These are phyloP conservation scores for Leuciscus idus DNA, from an alignment of 2,113 vertebrate genomes.

Conservation along the genomic window DNA sequence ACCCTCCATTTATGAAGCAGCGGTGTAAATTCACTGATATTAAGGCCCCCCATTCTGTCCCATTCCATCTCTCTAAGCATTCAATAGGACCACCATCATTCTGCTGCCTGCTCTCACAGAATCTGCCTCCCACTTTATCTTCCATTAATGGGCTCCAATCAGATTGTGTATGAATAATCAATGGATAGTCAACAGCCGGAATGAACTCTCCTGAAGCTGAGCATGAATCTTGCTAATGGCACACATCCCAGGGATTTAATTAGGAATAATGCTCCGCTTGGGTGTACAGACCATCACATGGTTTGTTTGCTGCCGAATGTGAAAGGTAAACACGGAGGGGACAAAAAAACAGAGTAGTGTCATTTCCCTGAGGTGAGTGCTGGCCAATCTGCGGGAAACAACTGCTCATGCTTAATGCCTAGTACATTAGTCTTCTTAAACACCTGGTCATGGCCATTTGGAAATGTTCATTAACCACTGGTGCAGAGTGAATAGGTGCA, in stretches of 20 bases:
- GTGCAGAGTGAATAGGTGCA: conserved; percentile 72
- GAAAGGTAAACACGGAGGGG: conserved; percentile 74
- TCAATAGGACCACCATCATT: conserved; percentile 44
- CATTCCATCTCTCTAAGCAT: conserved; percentile 30
- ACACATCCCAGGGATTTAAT: conserved; percentile 72
- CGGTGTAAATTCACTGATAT: conserved; percentile 48
- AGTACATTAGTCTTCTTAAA: conserved; percentile 78
- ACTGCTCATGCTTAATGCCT: conserved; percentile 76
- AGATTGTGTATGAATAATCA: conserved; percentile 81
- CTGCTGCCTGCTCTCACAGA: conserved; percentile 47
- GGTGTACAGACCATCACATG: conserved; percentile 74
- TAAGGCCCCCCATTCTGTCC: conserved; percentile 43
- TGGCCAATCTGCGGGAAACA: conserved; percentile 67
- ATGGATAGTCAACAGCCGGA: conserved; percentile 76
- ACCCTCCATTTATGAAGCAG: conserved; percentile 29
- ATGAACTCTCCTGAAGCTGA: conserved; percentile 74
- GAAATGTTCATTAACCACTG: conserved; percentile 79
- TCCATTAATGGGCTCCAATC: conserved; percentile 79
- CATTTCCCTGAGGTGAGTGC: conserved; percentile 54
- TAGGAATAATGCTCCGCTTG: conserved; percentile 74
- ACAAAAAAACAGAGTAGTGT: conserved; percentile 56
- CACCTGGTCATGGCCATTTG: conserved; percentile 79
- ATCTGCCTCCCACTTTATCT: conserved; percentile 77
- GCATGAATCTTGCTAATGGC: conserved; percentile 78
- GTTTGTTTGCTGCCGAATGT: conserved; percentile 78